Base-by-base conservation (phyloP, 2,113 vertebrate species). In the Pandion haliaetus region DNA sequence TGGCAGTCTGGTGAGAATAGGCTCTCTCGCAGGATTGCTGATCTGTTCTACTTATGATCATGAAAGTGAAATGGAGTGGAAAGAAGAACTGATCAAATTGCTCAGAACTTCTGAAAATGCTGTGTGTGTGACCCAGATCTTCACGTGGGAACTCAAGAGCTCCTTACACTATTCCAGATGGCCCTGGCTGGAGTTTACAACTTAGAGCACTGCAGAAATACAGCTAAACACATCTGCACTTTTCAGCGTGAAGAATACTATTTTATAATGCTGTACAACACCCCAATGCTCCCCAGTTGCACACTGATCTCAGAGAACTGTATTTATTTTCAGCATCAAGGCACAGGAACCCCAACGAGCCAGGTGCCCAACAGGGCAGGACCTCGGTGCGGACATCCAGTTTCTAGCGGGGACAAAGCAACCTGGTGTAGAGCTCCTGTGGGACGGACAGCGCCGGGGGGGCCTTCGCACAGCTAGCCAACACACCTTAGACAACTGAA, bases 401-500 rank as follows among this genome's bases (percentile, higher is more conserved):
- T 8, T 42, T 32, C 45, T 26, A 14, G 5, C 1, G 3, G 38
- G 44, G 25, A 26, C 45, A 34, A 50, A 55, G 52, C n/a, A 26
- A 34, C 15, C 15, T 7, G 18, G 15, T 2, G 10, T 8, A 12
- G 20, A 66, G 29, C 44, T 25, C 36, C 86, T 2, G 2, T 0
- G 0, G 74, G 32, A 55, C 1, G 4, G 17, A 11, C 2, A 15
- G 62, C 6, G 1, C 2, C 2, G 1, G 14, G 19, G 19, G 7
- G 6, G 2, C 25, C 59, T 34, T 45, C 2, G 2, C 36, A 45
- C 9, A 14, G 34, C 31, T 8, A 38, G 13, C 5, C 62, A 23
- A 25, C 29, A 8, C 1, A 2, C 49, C 34, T 36, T 1, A 3
- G 29, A 45, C n/a, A 55, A 36, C 32, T 8, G 23, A 23, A 42